Evolutionary conservation across 2,888 invertebrate genomes (phyloP).

Genomic region (Andrena praecox): DNA sequence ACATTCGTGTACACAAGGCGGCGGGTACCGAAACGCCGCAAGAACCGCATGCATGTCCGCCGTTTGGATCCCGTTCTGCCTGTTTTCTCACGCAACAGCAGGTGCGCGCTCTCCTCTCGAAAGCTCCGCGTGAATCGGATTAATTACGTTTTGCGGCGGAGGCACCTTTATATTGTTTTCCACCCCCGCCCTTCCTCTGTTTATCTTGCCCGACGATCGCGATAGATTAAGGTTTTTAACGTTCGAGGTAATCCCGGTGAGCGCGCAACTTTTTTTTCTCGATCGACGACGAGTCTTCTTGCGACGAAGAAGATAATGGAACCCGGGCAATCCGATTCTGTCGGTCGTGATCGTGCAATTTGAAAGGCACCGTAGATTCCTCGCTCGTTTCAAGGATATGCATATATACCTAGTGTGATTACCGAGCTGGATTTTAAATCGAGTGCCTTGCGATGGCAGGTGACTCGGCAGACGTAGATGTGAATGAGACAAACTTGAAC

Average conservation of each 20-base stretch:
- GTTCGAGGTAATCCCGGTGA: background rate
- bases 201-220: slow-evolving; percentile 12
- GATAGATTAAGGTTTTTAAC: slow-evolving; percentile 2
- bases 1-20: slow-evolving; percentile 19
- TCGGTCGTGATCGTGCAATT: background rate
- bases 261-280: background rate
- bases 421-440: too few species aligned
- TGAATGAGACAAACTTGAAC: too few species aligned
- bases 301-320: background rate
- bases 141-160: slow-evolving; percentile 35
- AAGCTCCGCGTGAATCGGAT: slow-evolving; percentile 38
- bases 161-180: background rate
- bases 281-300: background rate
- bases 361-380: too few species aligned
- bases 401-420: too few species aligned
- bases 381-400: too few species aligned
- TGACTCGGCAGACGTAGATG: too few species aligned
- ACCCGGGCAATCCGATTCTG: slow-evolving; percentile 17
- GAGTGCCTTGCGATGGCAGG: too few species aligned
- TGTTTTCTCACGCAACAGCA: slow-evolving; percentile 40
- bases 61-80: slow-evolving; percentile 11
- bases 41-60: slow-evolving; percentile 34
- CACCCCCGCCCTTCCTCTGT: background rate
- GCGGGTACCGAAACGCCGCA: slow-evolving; percentile 28
- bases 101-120: slow-evolving; percentile 11